phyloP scores from a whole-genome alignment of 2,113 vertebrate species.

The Poecilia latipinna region DNA sequence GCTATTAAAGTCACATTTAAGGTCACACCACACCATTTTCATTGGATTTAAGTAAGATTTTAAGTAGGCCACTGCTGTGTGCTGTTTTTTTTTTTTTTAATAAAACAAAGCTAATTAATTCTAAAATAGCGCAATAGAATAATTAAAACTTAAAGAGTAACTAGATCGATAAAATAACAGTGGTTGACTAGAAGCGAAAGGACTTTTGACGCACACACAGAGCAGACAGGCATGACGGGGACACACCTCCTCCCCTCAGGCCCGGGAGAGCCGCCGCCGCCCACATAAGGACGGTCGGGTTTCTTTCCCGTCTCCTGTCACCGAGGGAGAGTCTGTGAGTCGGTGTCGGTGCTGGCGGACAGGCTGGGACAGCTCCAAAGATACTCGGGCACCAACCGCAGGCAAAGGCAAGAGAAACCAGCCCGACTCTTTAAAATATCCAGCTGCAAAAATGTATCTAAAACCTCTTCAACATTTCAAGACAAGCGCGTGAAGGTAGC shows the following conservation, averaged over 20 bases:
- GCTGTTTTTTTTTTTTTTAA: no score
- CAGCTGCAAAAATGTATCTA: conserved; percentile 3
- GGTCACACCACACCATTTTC: no score
- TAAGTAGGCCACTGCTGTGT: no score
- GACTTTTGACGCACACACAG: neutral
- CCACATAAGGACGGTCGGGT: conserved; percentile 16
- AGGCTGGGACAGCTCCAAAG: neutral
- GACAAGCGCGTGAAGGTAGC: conserved; percentile 40
- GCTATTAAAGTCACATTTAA: no score
- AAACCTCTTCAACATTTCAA: neutral
- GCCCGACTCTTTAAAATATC: neutral
- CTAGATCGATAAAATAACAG: no score
- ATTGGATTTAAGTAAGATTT: no score
- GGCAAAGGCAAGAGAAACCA: neutral
- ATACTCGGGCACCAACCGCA: neutral
- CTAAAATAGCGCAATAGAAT: no score
- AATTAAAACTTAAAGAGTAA: no score
- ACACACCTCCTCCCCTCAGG: conserved; percentile 17
- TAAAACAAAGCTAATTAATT: no score
- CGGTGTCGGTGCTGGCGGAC: neutral
- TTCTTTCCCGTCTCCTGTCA: neutral
- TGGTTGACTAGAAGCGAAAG: no score
- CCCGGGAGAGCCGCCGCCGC: conserved; percentile 24
- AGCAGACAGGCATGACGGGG: conserved; percentile 3
- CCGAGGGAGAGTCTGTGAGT: neutral